phyloP scores from a whole-genome alignment of 2,113 vertebrate species.

The Ophthalmolycus amberensis region DNA sequence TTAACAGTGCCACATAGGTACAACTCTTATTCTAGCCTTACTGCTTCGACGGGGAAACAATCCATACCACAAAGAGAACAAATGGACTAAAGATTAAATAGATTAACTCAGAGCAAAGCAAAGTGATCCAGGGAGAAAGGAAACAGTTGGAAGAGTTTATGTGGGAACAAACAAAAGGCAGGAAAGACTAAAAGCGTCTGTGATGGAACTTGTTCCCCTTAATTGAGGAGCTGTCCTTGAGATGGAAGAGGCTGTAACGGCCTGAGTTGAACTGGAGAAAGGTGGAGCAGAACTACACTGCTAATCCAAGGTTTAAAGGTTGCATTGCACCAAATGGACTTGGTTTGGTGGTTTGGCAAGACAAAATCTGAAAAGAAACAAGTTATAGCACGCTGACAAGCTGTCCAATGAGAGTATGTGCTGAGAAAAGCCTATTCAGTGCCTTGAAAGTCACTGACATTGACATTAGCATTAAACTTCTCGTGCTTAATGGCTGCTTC shows the following conservation, averaged over 20 bases:
- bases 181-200: constrained; percentile 3
- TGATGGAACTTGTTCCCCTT: constrained; percentile 23
- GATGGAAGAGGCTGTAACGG: background rate
- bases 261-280: background rate
- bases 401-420: background rate
- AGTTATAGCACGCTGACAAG: background rate
- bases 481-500: constrained; percentile 29
- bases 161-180: constrained; percentile 14
- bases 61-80: background rate
- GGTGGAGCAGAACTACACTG: constrained; percentile 3
- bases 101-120: constrained; percentile 38
- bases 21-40: constrained; percentile 3
- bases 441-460: constrained; percentile 35
- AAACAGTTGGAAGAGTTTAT: constrained; percentile 7
- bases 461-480: constrained; percentile 46
- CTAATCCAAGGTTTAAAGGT: constrained; percentile 3
- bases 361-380: constrained; percentile 12
- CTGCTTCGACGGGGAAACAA: background rate
- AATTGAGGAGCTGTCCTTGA: constrained; percentile 18
- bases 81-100: constrained; percentile 35
- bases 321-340: background rate
- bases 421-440: constrained; percentile 11
- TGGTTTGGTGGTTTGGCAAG: background rate
- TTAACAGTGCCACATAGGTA: constrained; percentile 1
- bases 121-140: constrained; percentile 16